Evolutionary conservation across 2,113 vertebrate species (phyloP).

Genomic region (Tenebrosternarchus preto): DNA sequence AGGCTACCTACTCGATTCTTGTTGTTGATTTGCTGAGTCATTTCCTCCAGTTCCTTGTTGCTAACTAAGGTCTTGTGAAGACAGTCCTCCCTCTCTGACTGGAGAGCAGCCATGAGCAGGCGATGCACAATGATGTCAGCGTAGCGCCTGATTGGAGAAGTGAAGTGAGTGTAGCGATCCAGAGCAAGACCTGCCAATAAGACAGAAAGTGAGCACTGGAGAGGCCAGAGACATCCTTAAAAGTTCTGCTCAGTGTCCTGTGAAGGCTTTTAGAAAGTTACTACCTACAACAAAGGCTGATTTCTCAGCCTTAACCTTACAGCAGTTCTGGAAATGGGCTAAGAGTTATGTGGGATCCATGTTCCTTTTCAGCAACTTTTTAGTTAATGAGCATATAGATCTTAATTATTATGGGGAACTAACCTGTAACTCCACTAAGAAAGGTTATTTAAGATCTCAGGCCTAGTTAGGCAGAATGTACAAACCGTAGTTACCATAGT

Average conservation of each 20-base stretch:
- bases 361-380: no score
- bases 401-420: neutral
- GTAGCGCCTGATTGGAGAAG: slow-evolving; percentile 95
- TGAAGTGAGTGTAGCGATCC: slow-evolving; percentile 95
- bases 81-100: slow-evolving; percentile 59
- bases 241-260: neutral
- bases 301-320: no score
- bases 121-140: slow-evolving; percentile 91
- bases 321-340: no score
- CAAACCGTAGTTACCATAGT: slow-evolving; percentile 78
- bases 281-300: no score
- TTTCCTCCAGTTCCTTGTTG: slow-evolving; percentile 85
- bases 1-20: slow-evolving; percentile 82
- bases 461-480: neutral
- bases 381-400: no score
- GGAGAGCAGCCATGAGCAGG: slow-evolving; percentile 79
- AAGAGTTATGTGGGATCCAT: no score
- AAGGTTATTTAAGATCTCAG: neutral
- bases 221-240: neutral
- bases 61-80: slow-evolving; percentile 54
- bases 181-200: slow-evolving; percentile 84
- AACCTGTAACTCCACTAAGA: neutral
- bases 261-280: no score
- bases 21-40: slow-evolving; percentile 86
- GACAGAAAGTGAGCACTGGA: neutral